These are phyloP conservation scores for Mustela lutreola DNA, from an alignment of 2,113 vertebrate species.

Conservation along the genomic window DNA sequence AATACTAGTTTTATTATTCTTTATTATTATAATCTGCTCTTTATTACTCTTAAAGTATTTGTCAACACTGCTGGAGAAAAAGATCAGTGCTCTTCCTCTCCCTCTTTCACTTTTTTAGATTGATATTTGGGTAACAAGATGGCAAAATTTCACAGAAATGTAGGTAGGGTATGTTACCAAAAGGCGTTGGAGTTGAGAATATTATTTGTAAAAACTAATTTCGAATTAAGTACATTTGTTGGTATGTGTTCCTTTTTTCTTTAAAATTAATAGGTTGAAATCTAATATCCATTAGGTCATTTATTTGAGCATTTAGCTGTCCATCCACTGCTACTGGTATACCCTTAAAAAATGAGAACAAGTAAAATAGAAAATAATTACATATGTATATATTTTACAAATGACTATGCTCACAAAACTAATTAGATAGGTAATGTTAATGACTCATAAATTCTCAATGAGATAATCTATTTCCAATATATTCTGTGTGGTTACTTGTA, in stretches of 20 bases:
- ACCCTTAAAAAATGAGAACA: not conserved
- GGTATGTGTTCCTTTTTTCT: not conserved
- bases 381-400: not conserved
- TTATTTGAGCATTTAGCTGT: not conserved
- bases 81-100: not conserved
- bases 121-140: conserved; percentile 18
- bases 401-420: conserved; percentile 2
- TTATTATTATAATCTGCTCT: not conserved
- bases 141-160: not conserved
- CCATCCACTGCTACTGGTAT: not conserved
- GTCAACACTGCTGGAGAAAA: not conserved
- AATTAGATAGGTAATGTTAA: not conserved
- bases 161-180: not conserved
- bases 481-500: not conserved
- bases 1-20: not conserved
- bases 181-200: not conserved
- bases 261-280: not conserved
- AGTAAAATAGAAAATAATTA: not conserved
- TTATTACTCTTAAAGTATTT: not conserved
- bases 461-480: not conserved
- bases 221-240: not conserved
- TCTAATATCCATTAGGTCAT: not conserved
- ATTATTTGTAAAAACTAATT: not conserved
- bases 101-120: not conserved
- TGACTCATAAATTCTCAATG: not conserved